Conservation (phyloP, 2,797 vertebrate species). For the Thamnophis elegans region DNA sequence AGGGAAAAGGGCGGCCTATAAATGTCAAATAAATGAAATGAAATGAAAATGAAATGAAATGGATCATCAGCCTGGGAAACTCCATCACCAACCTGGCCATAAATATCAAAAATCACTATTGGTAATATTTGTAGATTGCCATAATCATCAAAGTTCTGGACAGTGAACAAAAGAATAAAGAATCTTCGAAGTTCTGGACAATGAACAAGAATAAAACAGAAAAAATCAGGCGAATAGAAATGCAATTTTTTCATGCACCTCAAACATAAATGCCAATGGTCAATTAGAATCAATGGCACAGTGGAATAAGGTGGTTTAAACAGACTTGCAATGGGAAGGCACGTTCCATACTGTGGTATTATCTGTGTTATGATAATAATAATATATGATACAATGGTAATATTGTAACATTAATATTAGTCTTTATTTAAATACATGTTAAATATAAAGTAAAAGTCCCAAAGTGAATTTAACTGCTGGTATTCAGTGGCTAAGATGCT, state of each 20-base stretch:
- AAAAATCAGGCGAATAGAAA: not conserved
- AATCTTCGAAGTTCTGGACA: not conserved
- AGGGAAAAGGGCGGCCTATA: no score
- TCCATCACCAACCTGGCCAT: not conserved
- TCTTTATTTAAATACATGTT: not conserved
- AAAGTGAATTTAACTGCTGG: not conserved
- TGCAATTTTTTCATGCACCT: not conserved
- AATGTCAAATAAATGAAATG: no score
- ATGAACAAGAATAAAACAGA: not conserved
- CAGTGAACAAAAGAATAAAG: not conserved
- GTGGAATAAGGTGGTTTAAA: not conserved
- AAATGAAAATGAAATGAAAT: no score
- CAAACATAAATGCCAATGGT: not conserved
- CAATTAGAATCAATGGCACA: not conserved
- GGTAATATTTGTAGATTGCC: not conserved
- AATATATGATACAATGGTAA: not conserved
- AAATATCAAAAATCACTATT: not conserved
- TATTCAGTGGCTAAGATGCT: no score
- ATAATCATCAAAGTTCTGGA: not conserved
- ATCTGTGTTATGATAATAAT: not conserved
- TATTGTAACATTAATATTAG: not conserved
- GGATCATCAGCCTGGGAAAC: not conserved
- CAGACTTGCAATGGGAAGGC: not conserved
- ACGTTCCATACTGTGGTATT: not conserved
- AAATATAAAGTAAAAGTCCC: not conserved